Evolutionary conservation across 2,888 invertebrate genomes (phyloP).

Genomic region (Osedax frankpressi): DNA sequence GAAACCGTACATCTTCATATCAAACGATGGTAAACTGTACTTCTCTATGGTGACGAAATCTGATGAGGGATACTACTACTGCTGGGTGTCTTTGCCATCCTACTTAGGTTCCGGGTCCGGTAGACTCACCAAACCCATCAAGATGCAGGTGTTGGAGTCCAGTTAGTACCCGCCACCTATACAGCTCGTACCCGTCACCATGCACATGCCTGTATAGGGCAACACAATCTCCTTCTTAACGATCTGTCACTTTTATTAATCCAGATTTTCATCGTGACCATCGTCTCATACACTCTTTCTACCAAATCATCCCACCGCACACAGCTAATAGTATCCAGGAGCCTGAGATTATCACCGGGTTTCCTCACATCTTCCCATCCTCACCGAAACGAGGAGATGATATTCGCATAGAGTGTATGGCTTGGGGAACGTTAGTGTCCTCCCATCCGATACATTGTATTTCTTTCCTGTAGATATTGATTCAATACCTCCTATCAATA

Average conservation of each 20-base stretch:
- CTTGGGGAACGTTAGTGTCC: slow-evolving; percentile 71
- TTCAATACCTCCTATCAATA: too few relatives aligned
- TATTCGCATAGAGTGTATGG: slow-evolving; percentile 81
- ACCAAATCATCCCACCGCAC: too few relatives aligned
- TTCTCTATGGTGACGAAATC: slow-evolving; percentile 83
- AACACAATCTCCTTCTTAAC: too few relatives aligned
- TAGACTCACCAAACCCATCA: slow-evolving; percentile 34
- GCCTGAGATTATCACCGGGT: slow-evolving; percentile 77
- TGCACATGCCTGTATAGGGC: too few relatives aligned
- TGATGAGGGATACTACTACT: slow-evolving; percentile 36
- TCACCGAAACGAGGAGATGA: slow-evolving; percentile 78
- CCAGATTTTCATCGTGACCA: too few relatives aligned
- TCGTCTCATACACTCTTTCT: too few relatives aligned
- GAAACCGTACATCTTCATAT: slow-evolving; percentile 68
- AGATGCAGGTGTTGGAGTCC: slow-evolving; percentile 31
- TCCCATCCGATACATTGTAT: too few relatives aligned
- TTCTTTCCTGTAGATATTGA: too few relatives aligned
- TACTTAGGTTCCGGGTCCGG: slow-evolving; percentile 31
- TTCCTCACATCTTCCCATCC: slow-evolving; percentile 87
- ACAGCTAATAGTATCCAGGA: slow-evolving; percentile 27
- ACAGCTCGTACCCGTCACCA: slow-evolving; percentile 27
- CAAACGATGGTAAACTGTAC: slow-evolving; percentile 80
- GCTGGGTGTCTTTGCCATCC: slow-evolving; percentile 26
- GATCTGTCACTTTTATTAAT: too few relatives aligned
- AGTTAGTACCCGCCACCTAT: slow-evolving; percentile 28